Evolutionary conservation across 2,797 vertebrate species (phyloP).

Genomic region (Thalassophryne amazonica): DNA sequence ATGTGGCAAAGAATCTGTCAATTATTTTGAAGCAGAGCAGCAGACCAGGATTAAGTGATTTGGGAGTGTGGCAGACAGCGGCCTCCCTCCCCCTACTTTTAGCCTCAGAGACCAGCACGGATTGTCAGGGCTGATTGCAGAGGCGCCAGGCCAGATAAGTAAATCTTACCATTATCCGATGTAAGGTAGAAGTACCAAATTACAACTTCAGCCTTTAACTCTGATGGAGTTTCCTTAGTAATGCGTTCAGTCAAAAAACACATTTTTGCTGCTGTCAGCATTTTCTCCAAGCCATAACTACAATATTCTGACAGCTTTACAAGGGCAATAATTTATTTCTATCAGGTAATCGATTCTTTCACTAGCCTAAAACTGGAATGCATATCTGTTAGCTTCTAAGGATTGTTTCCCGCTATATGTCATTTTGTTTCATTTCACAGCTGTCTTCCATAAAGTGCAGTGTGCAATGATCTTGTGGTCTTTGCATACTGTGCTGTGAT

Average conservation of each 20-base stretch:
- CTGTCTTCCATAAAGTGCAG: too few species aligned
- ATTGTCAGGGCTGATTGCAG: conserved; percentile 68
- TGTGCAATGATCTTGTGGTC: too few species aligned
- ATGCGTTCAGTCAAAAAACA: conserved; percentile 55
- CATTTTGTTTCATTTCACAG: too few species aligned
- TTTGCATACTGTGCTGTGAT: too few species aligned
- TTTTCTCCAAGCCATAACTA: conserved; percentile 49
- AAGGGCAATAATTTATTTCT: conserved; percentile 48
- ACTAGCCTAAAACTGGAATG: conserved; percentile 22
- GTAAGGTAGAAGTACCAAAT: conserved; percentile 72
- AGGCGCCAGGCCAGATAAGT: conserved; percentile 70
- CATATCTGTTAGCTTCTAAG: conserved; percentile 51
- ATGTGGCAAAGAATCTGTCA: conserved; percentile 60
- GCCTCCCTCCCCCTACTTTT: conserved; percentile 20
- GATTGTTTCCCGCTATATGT: too few species aligned
- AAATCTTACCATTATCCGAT: conserved; percentile 71
- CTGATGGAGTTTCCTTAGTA: conserved; percentile 54
- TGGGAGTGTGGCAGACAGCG: conserved; percentile 47
- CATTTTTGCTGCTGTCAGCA: conserved; percentile 58
- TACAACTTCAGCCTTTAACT: conserved; percentile 68
- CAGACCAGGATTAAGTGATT: conserved; percentile 70
- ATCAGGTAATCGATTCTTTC: conserved; percentile 50
- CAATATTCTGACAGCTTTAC: conserved; percentile 65
- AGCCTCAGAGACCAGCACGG: conserved; percentile 53
- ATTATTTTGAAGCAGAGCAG: conserved; percentile 62